Conservation (phyloP, 1,140 invertebrate genomes). For the Atta cephalotes region DNA sequence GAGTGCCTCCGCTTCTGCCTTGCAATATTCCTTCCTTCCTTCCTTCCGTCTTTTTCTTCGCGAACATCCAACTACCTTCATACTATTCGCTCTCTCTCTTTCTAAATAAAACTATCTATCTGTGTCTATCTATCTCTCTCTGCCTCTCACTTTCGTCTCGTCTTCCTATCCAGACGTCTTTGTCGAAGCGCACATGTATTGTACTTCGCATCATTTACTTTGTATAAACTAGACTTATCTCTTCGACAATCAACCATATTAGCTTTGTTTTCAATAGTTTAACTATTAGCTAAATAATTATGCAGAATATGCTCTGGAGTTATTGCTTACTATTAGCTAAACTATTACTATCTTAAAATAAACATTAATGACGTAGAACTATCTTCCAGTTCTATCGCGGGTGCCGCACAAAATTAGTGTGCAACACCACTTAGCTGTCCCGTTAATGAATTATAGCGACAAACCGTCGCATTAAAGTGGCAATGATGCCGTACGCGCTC, state of each 20-base stretch:
- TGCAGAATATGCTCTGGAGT: background rate
- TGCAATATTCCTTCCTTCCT: constrained; percentile 79
- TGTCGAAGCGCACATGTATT: background rate
- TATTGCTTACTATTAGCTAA: constrained; percentile 9
- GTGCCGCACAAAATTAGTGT: constrained; percentile 30
- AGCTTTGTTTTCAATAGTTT: background rate
- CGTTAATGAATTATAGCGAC: constrained; percentile 50
- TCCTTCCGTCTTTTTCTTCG: constrained; percentile 74
- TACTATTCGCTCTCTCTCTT: background rate
- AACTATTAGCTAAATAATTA: constrained; percentile 5
- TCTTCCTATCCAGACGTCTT: constrained; percentile 48
- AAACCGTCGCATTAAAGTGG: constrained; percentile 39
- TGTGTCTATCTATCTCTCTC: background rate
- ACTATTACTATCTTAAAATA: constrained; percentile 34
- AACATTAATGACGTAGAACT: constrained; percentile 13
- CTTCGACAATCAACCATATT: background rate
- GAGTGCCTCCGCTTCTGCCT: constrained; percentile 76
- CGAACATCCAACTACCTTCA: constrained; percentile 43
- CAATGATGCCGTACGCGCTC: constrained; percentile 26
- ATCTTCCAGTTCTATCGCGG: constrained; percentile 29
- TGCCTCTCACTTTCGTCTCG: constrained; percentile 46
- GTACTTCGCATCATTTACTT: constrained; percentile 15
- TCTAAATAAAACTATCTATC: too few relatives aligned
- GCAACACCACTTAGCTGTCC: constrained; percentile 33
- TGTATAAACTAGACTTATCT: background rate